Evolutionary conservation across 2,888 invertebrate genomes (phyloP).

Genomic region (Cheilosia impressa): DNA sequence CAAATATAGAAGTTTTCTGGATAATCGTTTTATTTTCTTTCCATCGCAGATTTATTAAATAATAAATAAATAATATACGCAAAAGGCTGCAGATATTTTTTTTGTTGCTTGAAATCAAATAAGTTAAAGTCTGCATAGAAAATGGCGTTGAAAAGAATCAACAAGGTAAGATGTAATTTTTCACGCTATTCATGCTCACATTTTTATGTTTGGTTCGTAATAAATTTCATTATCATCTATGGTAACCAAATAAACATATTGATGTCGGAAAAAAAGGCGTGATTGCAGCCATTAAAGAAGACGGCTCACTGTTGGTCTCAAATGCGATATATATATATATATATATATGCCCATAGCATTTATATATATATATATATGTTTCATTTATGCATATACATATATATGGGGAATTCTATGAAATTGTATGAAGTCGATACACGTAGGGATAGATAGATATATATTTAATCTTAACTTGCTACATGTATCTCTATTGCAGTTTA

Average conservation of each 20-base stretch:
- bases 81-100: slow-evolving; percentile 54
- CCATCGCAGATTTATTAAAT: slow-evolving; percentile 62
- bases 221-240: slow-evolving; percentile 60
- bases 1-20: slow-evolving; percentile 69
- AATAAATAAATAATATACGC: slow-evolving; percentile 56
- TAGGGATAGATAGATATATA: slow-evolving; percentile 34
- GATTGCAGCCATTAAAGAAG: slow-evolving; percentile 59
- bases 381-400: neutral
- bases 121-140: slow-evolving; percentile 78
- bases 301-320: slow-evolving; percentile 50
- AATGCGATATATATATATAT: slow-evolving; percentile 33
- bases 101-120: slow-evolving; percentile 60
- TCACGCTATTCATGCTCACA: slow-evolving; percentile 56
- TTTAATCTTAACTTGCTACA: slow-evolving; percentile 33
- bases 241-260: slow-evolving; percentile 58
- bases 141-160: slow-evolving; percentile 99
- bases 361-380: slow-evolving; percentile 34
- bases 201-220: slow-evolving; percentile 64
- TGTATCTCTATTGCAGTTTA: slow-evolving; percentile 26
- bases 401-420: slow-evolving; percentile 30
- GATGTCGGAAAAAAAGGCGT: slow-evolving; percentile 63
- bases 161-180: slow-evolving; percentile 86
- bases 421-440: slow-evolving; percentile 32
- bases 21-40: slow-evolving; percentile 67
- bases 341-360: slow-evolving; percentile 38